A percentile compares a stretch with the other conserved stretches of the same genome.
These are phyloP conservation scores for Tiliqua scincoides DNA, from an alignment of 2,113 vertebrate genomes.

Conservation along the genomic window DNA sequence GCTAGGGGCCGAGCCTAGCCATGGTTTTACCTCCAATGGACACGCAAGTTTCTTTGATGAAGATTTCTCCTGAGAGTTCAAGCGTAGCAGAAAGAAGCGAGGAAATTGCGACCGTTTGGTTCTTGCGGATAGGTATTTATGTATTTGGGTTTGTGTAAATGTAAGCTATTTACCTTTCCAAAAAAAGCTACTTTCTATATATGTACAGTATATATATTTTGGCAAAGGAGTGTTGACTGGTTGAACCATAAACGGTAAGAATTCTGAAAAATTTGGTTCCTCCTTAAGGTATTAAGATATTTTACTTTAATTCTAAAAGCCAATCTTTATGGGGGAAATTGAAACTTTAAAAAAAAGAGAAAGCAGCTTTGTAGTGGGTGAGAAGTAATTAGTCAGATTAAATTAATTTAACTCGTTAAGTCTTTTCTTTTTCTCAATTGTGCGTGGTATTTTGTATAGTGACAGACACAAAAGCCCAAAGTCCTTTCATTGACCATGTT, in stretches of 20 bases:
- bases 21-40: slow-evolving; percentile 93
- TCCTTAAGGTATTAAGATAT: slow-evolving; percentile 66
- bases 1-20: slow-evolving; percentile 97
- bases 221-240: slow-evolving; percentile 83
- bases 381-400: slow-evolving; percentile 71
- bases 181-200: slow-evolving; percentile 65
- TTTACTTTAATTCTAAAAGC: slow-evolving; percentile 72
- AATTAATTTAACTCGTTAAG: slow-evolving; percentile 62
- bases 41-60: slow-evolving; percentile 95
- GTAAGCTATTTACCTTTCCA: slow-evolving; percentile 94
- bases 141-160: slow-evolving; percentile 99
- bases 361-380: slow-evolving; percentile 64
- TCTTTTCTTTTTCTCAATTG: slow-evolving; percentile 53
- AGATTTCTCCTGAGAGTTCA: slow-evolving; percentile 96
- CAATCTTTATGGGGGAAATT: slow-evolving; percentile 59
- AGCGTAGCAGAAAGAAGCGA: slow-evolving; percentile 97
- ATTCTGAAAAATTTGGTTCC: slow-evolving; percentile 72
- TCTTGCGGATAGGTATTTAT: slow-evolving; percentile 99
- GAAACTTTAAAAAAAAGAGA: slow-evolving; percentile 61
- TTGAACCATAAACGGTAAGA: slow-evolving; percentile 96
- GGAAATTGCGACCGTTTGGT: slow-evolving; percentile 98
- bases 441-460: slow-evolving; percentile 72
- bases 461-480: slow-evolving; percentile 53
- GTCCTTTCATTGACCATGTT: slow-evolving; percentile 78
- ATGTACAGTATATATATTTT: slow-evolving; percentile 61